Conservation (phyloP, 2,113 vertebrate genomes). For the Centrocercus urophasianus region DNA sequence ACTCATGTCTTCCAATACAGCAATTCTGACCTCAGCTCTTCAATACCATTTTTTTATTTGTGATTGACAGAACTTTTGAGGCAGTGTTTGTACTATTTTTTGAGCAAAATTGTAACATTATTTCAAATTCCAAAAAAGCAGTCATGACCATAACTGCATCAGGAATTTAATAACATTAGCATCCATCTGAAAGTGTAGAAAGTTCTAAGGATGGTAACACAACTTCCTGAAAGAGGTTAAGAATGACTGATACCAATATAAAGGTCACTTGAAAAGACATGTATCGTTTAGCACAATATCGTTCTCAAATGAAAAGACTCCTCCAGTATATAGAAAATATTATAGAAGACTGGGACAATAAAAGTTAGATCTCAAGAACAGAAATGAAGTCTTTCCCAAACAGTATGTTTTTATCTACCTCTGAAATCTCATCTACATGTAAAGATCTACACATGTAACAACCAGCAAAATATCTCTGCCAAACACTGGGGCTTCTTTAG, state of each 20-base stretch:
- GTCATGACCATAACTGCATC: background rate
- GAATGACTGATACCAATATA: constrained; percentile 27
- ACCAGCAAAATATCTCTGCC: background rate
- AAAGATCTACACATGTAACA: background rate
- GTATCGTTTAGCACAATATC: background rate
- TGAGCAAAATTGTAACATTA: background rate
- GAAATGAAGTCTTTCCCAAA: background rate
- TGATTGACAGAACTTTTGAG: background rate
- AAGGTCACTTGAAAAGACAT: constrained; percentile 38
- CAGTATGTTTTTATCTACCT: background rate
- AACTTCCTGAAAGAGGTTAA: background rate
- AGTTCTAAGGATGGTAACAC: background rate
- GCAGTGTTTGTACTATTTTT: background rate
- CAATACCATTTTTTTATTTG: background rate
- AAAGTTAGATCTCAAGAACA: background rate
- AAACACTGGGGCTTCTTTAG: background rate
- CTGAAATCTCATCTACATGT: background rate
- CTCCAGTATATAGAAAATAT: background rate
- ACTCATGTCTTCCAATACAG: background rate
- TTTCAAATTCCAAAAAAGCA: background rate
- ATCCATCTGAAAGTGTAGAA: background rate
- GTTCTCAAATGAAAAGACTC: background rate
- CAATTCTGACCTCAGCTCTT: background rate
- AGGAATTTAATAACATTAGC: background rate
- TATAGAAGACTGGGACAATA: background rate